Base-by-base conservation (phyloP, 2,113 vertebrate genomes). In the Cepphus grylle region DNA sequence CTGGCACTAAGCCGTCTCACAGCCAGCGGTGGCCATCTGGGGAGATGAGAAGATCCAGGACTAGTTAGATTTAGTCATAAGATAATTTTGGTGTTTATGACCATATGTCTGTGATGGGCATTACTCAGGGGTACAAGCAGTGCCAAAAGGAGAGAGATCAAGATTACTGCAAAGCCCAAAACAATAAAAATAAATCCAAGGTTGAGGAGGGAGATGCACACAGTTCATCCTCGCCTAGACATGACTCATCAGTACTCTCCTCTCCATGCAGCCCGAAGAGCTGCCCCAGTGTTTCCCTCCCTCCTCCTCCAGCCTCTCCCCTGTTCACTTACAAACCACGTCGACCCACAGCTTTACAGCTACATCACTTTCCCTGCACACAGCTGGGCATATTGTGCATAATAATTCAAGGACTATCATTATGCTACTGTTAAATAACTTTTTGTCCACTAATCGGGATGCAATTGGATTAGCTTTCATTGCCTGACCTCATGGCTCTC, bases 91-190 rank as follows among this genome's bases (percentile, higher is more conserved):
- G 61, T 61, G 14, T 66, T 91, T 85, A 61, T 90, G 81, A 70
- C 38, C 32, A 17, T 76, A 77, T 11, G 49, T 92, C 88, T 95
- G 52, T 76, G 69, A 81, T 42, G 45, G 86, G 36, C 52, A 91
- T 94, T 96, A 94, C 77, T 94, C 91, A 96, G 53, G 95, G 27
- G 81, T 49, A 61, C 27, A 87, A 69, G 34, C 30, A 14, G 6
- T 85, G 88, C 91, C 95, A 94, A 65, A 84, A 87, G 20, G 65
- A 93, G 38, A 86, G 55, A 88, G 52, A 86, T 52, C 45, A 87
- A 93, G 55, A 72, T 47, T 69, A 80, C 10, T 93, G 38, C 5
- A 5, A 76, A 95, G 55, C 26, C 42, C 19, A 36, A 62, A 93
- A 80, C 62, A 87, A 89, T 92, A 93, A 95, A 81, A 94, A 72